Conservation (phyloP, 92 coral and sea anemone genomes). For the Palythoa caribaeorum region DNA sequence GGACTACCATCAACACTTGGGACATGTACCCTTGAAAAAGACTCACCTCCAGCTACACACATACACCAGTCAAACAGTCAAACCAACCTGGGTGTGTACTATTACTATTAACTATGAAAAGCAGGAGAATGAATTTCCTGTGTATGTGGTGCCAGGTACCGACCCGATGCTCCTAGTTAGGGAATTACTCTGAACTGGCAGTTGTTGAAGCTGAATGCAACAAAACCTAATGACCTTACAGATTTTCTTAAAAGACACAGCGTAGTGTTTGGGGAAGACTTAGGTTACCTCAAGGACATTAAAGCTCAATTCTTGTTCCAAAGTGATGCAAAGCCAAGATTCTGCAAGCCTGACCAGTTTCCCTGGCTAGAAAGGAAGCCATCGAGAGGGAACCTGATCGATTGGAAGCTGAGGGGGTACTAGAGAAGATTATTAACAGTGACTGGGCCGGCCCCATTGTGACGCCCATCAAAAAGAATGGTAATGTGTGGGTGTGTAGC, state of each 20-base stretch:
- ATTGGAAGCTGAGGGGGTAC: background rate
- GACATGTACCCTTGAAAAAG: slow-evolving; percentile 1
- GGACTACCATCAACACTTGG: background rate
- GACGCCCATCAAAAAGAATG: background rate
- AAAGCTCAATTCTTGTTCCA: background rate
- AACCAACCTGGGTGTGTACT: slow-evolving; percentile 36
- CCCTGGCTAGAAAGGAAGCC: background rate
- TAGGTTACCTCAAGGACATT: background rate
- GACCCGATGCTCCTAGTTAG: slow-evolving; percentile 15
- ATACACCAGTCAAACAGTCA: slow-evolving; percentile 65
- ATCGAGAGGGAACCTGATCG: background rate
- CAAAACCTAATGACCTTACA: background rate
- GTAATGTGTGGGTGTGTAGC: slow-evolving; percentile 34
- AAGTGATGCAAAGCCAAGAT: background rate
- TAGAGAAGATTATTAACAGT: background rate
- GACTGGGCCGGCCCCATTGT: slow-evolving; percentile 3
- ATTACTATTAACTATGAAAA: background rate
- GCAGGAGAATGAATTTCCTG: background rate
- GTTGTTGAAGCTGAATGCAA: background rate
- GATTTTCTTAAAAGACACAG: background rate
- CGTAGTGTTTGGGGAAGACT: background rate
- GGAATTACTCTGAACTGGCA: slow-evolving; percentile 37
- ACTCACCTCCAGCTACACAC: slow-evolving; percentile 50
- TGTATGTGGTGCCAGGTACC: slow-evolving; percentile 10
- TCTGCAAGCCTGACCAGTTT: background rate